These are phyloP conservation scores for Podarcis siculus DNA, from an alignment of 2,797 vertebrate species.

Conservation along the genomic window DNA sequence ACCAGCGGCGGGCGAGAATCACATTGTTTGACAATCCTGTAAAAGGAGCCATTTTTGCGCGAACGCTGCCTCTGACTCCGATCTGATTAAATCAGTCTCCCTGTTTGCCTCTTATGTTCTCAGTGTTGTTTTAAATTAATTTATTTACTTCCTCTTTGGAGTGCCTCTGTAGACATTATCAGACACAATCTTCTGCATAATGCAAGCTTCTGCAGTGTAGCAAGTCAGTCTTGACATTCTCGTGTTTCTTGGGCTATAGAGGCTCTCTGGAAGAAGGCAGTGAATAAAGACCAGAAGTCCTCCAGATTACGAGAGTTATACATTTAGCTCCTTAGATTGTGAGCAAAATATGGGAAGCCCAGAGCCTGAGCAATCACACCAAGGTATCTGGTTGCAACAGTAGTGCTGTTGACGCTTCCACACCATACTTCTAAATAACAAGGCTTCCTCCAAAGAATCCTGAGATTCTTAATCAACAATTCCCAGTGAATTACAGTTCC, in stretches of 20 bases:
- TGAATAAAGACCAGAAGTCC: background rate
- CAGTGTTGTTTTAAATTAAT: background rate
- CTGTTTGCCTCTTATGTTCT: background rate
- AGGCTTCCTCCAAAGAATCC: no score
- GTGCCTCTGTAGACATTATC: background rate
- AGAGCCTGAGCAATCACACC: background rate
- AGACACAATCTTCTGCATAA: background rate
- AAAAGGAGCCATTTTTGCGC: background rate
- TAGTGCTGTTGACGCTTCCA: no score
- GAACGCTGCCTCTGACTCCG: background rate
- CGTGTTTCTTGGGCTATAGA: background rate
- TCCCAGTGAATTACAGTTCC: no score
- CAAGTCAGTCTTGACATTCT: background rate
- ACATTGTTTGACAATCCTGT: constrained; percentile 9
- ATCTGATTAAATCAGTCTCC: background rate
- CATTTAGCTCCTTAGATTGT: background rate
- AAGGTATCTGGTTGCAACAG: background rate
- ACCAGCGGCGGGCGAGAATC: constrained; percentile 18
- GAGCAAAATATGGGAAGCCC: background rate
- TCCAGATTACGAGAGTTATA: background rate
- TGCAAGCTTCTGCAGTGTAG: background rate
- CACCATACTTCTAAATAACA: no score
- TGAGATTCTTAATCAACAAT: no score
- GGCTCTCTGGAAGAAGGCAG: background rate
- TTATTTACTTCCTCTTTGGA: constrained; percentile 12